phyloP scores from a whole-genome alignment of 2,888 invertebrate species.

The Drosophila greeni region DNA sequence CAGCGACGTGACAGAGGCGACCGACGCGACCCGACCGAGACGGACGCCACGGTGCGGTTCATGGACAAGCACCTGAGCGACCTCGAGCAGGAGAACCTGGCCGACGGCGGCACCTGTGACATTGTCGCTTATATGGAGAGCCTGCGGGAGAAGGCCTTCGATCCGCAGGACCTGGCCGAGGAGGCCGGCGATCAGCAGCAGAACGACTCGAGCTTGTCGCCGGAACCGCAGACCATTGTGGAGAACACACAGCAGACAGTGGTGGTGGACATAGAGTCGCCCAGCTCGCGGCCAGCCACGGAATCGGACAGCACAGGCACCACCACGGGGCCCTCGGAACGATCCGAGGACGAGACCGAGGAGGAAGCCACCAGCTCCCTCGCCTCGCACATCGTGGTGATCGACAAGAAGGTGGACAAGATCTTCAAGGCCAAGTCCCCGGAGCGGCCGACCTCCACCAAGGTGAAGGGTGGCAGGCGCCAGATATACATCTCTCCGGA shows the following conservation, averaged over 20 bases:
- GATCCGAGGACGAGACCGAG: conserved; percentile 77
- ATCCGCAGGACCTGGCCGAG: conserved; percentile 69
- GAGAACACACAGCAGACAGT: conserved; percentile 77
- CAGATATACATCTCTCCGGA: conserved; percentile 82
- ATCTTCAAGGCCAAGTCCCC: conserved; percentile 77
- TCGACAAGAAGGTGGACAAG: conserved; percentile 79
- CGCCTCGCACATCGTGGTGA: conserved; percentile 71
- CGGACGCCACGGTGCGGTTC: conserved; percentile 67
- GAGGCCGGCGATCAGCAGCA: conserved; percentile 75
- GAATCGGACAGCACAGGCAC: conserved; percentile 76
- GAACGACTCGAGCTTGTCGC: conserved; percentile 77
- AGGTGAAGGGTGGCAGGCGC: conserved; percentile 74
- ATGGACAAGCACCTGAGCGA: conserved; percentile 79
- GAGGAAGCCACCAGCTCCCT: conserved; percentile 57
- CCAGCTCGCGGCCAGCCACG: conserved; percentile 69
- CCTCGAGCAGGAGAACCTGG: conserved; percentile 77
- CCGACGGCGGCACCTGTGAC: conserved; percentile 77
- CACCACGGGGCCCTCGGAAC: conserved; percentile 76
- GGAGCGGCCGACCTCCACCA: conserved; percentile 50
- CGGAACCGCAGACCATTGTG: conserved; percentile 78
- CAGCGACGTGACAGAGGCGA: conserved; percentile 50
- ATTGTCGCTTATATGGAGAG: conserved; percentile 79
- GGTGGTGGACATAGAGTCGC: conserved; percentile 75
- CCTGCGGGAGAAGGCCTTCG: conserved; percentile 77
- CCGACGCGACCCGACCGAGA: conserved; percentile 51